Evolutionary conservation across 2,888 invertebrate genomes (phyloP).

Genomic region (Acleris sparsana): DNA sequence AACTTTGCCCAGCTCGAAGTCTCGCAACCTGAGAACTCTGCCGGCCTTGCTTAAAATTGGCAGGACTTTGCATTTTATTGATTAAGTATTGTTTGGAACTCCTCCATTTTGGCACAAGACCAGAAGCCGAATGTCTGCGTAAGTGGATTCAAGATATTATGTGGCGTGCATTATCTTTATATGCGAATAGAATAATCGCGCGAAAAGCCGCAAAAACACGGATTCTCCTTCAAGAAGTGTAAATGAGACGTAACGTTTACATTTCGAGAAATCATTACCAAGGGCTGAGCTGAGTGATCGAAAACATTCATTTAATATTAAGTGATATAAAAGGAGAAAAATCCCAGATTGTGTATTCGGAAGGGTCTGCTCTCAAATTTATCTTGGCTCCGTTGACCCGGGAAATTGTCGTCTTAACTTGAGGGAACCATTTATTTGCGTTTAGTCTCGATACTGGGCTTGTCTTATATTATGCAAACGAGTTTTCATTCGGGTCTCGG

Average conservation of each 20-base stretch:
- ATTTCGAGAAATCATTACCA: slow-evolving; percentile 28
- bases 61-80: slow-evolving; percentile 44
- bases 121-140: slow-evolving; percentile 30
- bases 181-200: slow-evolving; percentile 12
- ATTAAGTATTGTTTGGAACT: slow-evolving; percentile 40
- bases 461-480: slow-evolving; percentile 74
- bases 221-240: neutral
- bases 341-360: slow-evolving; percentile 62
- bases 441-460: slow-evolving; percentile 68
- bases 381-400: slow-evolving; percentile 70
- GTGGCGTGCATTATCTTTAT: slow-evolving; percentile 37
- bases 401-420: slow-evolving; percentile 74
- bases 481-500: slow-evolving; percentile 60
- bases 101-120: slow-evolving; percentile 40
- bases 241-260: slow-evolving; percentile 29
- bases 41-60: slow-evolving; percentile 38
- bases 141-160: slow-evolving; percentile 38
- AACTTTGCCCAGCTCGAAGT: slow-evolving; percentile 26
- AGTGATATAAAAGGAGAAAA: slow-evolving; percentile 41
- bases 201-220: slow-evolving; percentile 9
- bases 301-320: slow-evolving; percentile 33
- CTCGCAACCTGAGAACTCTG: slow-evolving; percentile 28
- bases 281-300: slow-evolving; percentile 22
- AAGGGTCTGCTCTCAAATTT: slow-evolving; percentile 65
- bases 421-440: slow-evolving; percentile 73